Evolutionary conservation across 2,888 invertebrate species (phyloP).

Genomic region (Drosophila leonis): DNA sequence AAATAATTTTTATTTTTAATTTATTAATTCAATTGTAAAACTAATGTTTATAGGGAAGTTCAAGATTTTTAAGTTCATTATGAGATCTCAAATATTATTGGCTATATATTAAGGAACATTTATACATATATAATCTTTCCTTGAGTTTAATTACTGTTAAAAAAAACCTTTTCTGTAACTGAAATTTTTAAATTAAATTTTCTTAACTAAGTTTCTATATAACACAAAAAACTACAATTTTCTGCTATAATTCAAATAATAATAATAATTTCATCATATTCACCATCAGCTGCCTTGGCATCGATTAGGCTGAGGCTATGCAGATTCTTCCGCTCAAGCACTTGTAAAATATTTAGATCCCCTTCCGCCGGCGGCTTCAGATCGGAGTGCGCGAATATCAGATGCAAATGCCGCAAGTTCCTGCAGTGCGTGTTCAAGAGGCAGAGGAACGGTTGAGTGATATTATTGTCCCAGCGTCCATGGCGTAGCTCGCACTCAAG

Average conservation of each 20-base stretch:
- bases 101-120: too few species aligned
- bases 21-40: too few species aligned
- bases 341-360: slow-evolving; percentile 34
- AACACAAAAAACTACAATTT: background rate
- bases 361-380: slow-evolving; percentile 16
- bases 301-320: slow-evolving; percentile 58
- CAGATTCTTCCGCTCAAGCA: slow-evolving; percentile 39
- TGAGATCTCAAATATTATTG: too few species aligned
- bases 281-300: slow-evolving; percentile 52
- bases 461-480: slow-evolving; percentile 57
- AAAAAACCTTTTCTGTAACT: too few species aligned
- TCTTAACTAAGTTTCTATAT: too few species aligned
- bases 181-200: too few species aligned
- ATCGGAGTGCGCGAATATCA: slow-evolving; percentile 59
- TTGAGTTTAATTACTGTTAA: too few species aligned
- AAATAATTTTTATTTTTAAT: too few species aligned
- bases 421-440: slow-evolving; percentile 45
- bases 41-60: too few species aligned
- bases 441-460: slow-evolving; percentile 52
- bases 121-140: too few species aligned
- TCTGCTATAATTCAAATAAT: background rate
- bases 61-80: too few species aligned
- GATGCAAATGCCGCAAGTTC: slow-evolving; percentile 47
- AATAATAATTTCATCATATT: background rate
- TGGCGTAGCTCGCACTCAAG: slow-evolving; percentile 55